Percentiles rank a stretch among this genome's conserved stretches.
Conservation (phyloP, 2,888 invertebrate species). For the Melieria crassipennis region DNA sequence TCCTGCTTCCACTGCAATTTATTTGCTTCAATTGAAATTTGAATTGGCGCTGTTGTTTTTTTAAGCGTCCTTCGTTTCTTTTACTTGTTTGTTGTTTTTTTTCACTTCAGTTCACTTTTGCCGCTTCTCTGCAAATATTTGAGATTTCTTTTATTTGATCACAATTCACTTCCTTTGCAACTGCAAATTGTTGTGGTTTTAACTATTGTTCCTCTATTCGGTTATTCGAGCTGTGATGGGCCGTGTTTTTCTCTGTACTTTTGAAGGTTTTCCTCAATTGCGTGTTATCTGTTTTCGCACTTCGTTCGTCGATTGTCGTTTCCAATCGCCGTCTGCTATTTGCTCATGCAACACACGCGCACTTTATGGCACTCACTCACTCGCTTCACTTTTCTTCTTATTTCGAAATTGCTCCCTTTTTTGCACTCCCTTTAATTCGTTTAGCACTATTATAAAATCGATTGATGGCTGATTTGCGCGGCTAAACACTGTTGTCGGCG, state of each 20-base stretch:
- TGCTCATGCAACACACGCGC: not conserved
- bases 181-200: no score
- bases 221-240: not conserved
- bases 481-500: not conserved
- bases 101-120: no score
- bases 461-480: constrained; percentile 4
- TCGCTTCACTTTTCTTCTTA: not conserved
- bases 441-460: constrained; percentile 14
- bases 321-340: not conserved
- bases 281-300: constrained; percentile 2
- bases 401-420: not conserved
- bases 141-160: no score
- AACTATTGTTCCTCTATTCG: not conserved
- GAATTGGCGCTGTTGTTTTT: no score
- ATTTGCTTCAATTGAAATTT: no score
- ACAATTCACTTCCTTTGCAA: no score
- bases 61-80: no score
- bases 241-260: not conserved
- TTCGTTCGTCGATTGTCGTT: not conserved
- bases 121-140: no score
- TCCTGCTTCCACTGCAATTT: no score
- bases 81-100: no score
- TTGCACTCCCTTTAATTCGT: not conserved
- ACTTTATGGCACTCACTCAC: not conserved
- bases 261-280: not conserved